Evolutionary conservation across 2,113 vertebrate genomes (phyloP).

Genomic region (Chlorodrepanis virens): DNA sequence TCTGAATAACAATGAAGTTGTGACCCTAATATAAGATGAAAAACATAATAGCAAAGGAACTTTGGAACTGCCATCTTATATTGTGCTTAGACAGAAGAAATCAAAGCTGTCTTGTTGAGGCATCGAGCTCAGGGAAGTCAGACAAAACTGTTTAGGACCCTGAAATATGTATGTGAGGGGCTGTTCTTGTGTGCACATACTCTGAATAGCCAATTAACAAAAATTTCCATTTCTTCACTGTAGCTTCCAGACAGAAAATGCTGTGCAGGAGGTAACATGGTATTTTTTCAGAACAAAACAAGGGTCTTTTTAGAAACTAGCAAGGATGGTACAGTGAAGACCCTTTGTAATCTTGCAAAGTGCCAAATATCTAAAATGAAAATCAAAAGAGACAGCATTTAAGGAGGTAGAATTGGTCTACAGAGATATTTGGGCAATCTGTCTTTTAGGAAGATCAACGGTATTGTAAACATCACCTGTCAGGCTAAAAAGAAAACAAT

Average conservation of each 20-base stretch:
- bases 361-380: background rate
- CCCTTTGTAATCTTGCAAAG: background rate
- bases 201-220: background rate
- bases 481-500: constrained; percentile 46
- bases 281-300: background rate
- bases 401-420: background rate
- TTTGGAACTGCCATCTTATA: background rate
- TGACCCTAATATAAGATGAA: background rate
- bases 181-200: background rate
- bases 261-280: background rate
- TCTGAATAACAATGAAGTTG: background rate
- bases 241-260: background rate
- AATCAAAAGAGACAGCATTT: background rate
- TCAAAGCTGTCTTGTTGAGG: background rate
- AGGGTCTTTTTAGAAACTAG: background rate
- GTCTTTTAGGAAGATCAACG: background rate
- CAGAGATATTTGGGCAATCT: background rate
- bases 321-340: background rate
- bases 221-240: background rate
- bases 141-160: background rate
- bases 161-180: background rate
- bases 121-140: background rate
- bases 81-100: background rate
- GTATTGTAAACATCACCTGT: constrained; percentile 58
- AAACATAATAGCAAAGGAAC: background rate